phyloP scores from a whole-genome alignment of 2,888 invertebrate species.

The Dione vanillae region DNA sequence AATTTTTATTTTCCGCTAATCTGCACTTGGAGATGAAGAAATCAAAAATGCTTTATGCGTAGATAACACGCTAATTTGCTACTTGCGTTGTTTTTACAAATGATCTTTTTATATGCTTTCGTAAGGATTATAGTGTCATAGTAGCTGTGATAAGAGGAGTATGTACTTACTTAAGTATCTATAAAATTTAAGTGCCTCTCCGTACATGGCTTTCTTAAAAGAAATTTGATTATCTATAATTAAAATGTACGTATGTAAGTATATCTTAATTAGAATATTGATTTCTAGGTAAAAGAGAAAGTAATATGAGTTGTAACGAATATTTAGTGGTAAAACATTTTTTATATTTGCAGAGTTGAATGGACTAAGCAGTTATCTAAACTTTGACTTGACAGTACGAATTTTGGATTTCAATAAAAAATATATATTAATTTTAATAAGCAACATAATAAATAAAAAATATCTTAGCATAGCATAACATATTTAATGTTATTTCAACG shows the following conservation, averaged over 20 bases:
- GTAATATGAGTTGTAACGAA: neutral
- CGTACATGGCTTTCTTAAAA: neutral
- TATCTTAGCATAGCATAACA: too few relatives aligned
- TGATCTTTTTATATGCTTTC: neutral
- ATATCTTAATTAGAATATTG: neutral
- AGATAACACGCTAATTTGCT: neutral
- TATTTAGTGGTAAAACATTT: neutral
- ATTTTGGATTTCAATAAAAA: neutral
- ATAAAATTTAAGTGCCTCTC: neutral
- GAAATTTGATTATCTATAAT: neutral
- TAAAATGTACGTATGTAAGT: neutral
- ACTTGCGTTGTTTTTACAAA: neutral
- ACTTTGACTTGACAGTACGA: neutral
- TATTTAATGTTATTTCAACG: too few relatives aligned
- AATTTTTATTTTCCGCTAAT: too few relatives aligned
- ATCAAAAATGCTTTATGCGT: too few relatives aligned
- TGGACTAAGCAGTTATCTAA: neutral
- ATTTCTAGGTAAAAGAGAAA: slow-evolving; percentile 10
- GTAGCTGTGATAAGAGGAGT: neutral
- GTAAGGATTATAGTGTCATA: neutral
- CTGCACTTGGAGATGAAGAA: too few relatives aligned
- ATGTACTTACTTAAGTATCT: neutral
- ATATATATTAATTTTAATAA: too few relatives aligned
- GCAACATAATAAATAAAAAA: too few relatives aligned
- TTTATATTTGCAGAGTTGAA: neutral